Conservation (phyloP, 2,797 vertebrate species). For the Coregonus ussuriensis region DNA sequence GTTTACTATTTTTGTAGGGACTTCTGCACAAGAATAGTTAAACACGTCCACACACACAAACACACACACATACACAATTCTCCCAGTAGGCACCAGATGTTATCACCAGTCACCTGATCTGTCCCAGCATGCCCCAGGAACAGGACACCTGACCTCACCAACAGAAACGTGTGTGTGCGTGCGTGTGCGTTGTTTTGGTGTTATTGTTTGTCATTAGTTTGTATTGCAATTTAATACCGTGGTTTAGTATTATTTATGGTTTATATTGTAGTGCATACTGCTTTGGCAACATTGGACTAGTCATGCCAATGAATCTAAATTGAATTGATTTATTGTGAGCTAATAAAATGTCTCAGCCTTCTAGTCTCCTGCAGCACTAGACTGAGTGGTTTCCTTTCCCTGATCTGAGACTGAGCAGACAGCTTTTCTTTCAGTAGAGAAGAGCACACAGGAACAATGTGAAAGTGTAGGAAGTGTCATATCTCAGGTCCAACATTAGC, state of each 20-base stretch:
- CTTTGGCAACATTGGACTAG: neutral
- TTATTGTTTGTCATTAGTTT: neutral
- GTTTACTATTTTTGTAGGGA: too few relatives aligned
- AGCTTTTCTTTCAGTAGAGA: too few relatives aligned
- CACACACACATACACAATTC: neutral
- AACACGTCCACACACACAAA: too few relatives aligned
- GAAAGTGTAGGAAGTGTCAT: too few relatives aligned
- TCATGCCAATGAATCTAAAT: neutral
- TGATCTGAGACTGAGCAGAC: too few relatives aligned
- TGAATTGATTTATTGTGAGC: neutral
- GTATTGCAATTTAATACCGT: neutral
- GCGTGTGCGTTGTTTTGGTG: neutral
- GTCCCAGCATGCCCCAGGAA: slow-evolving; percentile 37
- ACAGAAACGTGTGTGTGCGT: neutral
- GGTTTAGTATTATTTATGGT: neutral
- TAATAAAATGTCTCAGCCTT: neutral
- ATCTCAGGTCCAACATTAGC: too few relatives aligned
- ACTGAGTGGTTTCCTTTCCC: too few relatives aligned
- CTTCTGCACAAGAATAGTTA: too few relatives aligned
- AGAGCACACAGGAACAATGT: too few relatives aligned
- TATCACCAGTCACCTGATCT: slow-evolving; percentile 41
- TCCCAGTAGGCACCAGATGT: slow-evolving; percentile 40
- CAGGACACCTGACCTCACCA: slow-evolving; percentile 33
- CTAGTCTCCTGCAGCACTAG: neutral
- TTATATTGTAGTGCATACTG: neutral